Percentiles rank a stretch among this genome's conserved stretches.
These are phyloP conservation scores for Calonectris borealis DNA, from an alignment of 2,113 vertebrate species.

Conservation along the genomic window DNA sequence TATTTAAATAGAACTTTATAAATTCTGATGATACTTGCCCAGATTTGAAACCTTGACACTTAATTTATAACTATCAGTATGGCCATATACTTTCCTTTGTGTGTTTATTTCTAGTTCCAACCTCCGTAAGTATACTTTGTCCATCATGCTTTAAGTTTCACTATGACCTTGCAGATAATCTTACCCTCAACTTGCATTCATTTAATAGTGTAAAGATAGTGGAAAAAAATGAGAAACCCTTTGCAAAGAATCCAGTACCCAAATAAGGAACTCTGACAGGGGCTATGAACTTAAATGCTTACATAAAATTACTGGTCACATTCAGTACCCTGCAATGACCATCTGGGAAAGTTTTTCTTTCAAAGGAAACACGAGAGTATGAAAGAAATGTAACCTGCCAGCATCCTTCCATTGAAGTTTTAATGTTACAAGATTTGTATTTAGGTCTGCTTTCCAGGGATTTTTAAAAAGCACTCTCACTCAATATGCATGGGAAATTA, in stretches of 20 bases:
- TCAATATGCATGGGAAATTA: not conserved
- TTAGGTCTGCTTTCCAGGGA: not conserved
- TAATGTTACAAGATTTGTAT: not conserved
- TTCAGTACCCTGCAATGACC: constrained; percentile 37
- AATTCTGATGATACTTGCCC: constrained; percentile 56
- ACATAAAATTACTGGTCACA: constrained; percentile 64
- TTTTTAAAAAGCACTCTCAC: not conserved
- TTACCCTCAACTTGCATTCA: constrained; percentile 44
- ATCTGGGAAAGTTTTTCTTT: constrained; percentile 47
- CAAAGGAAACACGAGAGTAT: not conserved
- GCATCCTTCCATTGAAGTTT: not conserved
- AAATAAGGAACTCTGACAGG: constrained; percentile 49
- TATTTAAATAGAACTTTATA: constrained; percentile 55
- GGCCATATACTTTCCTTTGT: not conserved
- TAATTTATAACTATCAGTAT: constrained; percentile 56
- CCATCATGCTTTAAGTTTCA: constrained; percentile 40
- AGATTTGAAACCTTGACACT: constrained; percentile 53
- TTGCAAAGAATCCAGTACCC: constrained; percentile 46
- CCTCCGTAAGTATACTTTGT: not conserved
- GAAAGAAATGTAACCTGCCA: constrained; percentile 32
- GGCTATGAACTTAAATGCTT: constrained; percentile 57
- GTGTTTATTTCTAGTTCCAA: constrained; percentile 27
- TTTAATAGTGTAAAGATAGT: constrained; percentile 27
- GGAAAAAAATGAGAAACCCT: constrained; percentile 16
- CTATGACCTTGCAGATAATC: constrained; percentile 48